Percentiles rank a stretch among this genome's conserved stretches.
Evolutionary conservation across 2,797 vertebrate genomes (phyloP).

Genomic region (Lateolabrax maculatus): DNA sequence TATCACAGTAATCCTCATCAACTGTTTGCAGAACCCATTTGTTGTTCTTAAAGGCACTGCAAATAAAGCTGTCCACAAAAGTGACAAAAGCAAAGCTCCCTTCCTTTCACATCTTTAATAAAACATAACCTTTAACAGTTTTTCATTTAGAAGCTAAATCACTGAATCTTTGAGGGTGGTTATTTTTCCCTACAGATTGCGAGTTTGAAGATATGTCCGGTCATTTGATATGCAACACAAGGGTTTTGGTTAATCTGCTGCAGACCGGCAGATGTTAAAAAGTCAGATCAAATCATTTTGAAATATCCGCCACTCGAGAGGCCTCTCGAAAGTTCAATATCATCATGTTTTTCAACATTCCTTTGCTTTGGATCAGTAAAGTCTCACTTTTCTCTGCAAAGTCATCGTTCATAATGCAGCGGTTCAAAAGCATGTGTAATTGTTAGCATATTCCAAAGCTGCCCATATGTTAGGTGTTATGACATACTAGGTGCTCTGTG

Average conservation of each 20-base stretch:
- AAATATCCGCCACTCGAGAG: constrained; percentile 7
- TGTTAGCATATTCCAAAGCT: constrained; percentile 37
- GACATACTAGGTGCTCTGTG: not conserved
- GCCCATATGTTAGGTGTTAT: constrained; percentile 44
- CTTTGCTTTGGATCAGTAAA: constrained; percentile 22
- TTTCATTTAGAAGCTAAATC: not conserved
- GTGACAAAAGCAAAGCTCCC: not conserved
- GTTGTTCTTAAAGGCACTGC: not conserved
- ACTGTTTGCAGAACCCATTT: not conserved
- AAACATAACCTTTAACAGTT: not conserved
- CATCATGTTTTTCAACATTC: constrained; percentile 29
- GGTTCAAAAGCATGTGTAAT: constrained; percentile 16
- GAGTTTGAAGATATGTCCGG: constrained; percentile 5
- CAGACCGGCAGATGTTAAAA: constrained; percentile 50
- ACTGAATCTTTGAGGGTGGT: not conserved
- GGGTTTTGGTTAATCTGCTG: constrained; percentile 30
- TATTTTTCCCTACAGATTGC: not conserved
- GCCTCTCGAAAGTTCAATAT: constrained; percentile 5
- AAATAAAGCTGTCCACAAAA: not conserved
- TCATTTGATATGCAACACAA: constrained; percentile 8
- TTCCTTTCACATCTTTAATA: not conserved
- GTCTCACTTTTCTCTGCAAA: constrained; percentile 19
- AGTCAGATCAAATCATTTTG: constrained; percentile 33
- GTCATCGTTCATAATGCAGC: not conserved
- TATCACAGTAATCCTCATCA: not conserved